Evolutionary conservation across 2,888 invertebrate species (phyloP).

Genomic region (Incurvaria masculella): DNA sequence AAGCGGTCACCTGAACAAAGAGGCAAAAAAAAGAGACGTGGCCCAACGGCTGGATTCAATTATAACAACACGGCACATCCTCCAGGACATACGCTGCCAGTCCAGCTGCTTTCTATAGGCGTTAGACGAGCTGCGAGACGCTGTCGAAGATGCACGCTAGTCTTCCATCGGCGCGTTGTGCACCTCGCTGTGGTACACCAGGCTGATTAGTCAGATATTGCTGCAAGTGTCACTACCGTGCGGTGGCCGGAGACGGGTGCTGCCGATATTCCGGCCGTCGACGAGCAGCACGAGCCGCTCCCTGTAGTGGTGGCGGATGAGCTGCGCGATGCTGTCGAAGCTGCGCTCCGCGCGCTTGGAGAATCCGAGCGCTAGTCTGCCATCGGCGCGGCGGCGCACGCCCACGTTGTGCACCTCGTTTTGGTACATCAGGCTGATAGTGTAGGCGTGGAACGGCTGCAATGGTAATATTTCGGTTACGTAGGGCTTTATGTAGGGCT

Average conservation of each 20-base stretch:
- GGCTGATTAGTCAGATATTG: no score
- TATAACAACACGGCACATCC: no score
- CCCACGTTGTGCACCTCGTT: constrained; percentile 55
- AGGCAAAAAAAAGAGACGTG: no score
- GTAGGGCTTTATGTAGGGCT: constrained; percentile 57
- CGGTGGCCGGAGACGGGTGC: constrained; percentile 45
- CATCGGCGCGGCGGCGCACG: constrained; percentile 47
- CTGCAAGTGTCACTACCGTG: no score
- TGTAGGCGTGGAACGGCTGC: constrained; percentile 49
- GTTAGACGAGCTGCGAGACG: no score
- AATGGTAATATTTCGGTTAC: constrained; percentile 34
- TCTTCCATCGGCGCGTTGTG: no score
- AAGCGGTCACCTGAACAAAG: no score
- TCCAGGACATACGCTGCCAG: no score
- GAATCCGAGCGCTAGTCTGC: constrained; percentile 52
- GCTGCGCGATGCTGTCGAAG: constrained; percentile 46
- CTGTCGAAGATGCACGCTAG: no score
- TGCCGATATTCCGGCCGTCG: constrained; percentile 44
- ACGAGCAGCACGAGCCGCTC: constrained; percentile 52
- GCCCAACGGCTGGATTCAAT: no score
- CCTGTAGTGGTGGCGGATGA: constrained; percentile 55
- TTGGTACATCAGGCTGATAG: constrained; percentile 52
- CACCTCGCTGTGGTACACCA: no score
- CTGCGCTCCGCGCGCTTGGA: constrained; percentile 50
- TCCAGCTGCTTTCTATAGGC: no score